Base-by-base conservation (phyloP, 1,140 invertebrate species). In the Sarcophaga bullata region DNA sequence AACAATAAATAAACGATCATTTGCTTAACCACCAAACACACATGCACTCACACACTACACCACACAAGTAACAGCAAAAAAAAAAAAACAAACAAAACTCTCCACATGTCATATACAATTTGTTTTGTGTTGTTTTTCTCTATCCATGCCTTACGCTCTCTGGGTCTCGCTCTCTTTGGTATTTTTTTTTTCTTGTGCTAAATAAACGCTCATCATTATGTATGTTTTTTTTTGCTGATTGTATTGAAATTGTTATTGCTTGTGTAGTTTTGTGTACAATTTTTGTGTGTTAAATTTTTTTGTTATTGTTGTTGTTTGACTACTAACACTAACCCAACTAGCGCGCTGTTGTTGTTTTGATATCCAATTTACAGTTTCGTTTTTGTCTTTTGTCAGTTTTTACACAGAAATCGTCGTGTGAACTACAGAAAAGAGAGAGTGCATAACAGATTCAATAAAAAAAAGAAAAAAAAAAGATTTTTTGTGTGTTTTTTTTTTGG, bases 291-390 rank as follows among this genome's bases (percentile, higher is more conserved):
- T 25, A 17, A 37, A 10, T 25, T 73, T 73, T 25, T 73, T 25
- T 37, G 19, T 73, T 37, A 46, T 73, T 75, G 37, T 76, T 46
- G 8, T 46, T 37, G 25, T 37, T 2, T 37, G 25, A 2, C 1
- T 37, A 37, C 25, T 37, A 37, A 37, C 4, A 37, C 25, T 37
- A 37, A 37, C 25, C 25, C 25, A 37, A 37, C 25, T 72, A 25
- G 62, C 62, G 62, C 62, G 19, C 62, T 72, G 19, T 72, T 78
- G 75, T 78, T 78, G 48, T 78, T 37, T 78, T 78, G 75, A 50
- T 78, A 78, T 78, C 75, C 75, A 78, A 78, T 78, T 78, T 78
- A 78, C 75, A 78, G 75, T 78, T 78, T 78, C 75, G 75, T 52
- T 78, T 78, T 78, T 48, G 9, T 78, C 75, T 50, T 17, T 10